A percentile compares a stretch with the other conserved stretches of the same genome.
Conservation (phyloP, 1,140 invertebrate genomes). For the Drosophila virilis region DNA sequence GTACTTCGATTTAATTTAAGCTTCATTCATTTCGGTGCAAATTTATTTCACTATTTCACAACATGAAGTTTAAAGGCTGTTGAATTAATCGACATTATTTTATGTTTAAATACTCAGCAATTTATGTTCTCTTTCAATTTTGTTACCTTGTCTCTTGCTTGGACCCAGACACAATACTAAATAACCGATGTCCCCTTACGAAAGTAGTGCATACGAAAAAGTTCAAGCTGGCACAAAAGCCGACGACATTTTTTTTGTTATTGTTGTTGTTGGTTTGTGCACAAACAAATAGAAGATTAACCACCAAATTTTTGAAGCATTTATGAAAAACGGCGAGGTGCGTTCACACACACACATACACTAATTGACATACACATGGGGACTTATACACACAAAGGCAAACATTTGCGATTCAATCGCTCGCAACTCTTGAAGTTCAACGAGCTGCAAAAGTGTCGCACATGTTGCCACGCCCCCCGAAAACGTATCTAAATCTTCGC, state of each 20-base stretch:
- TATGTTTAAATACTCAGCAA: no score
- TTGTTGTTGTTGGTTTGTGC: conserved; percentile 11
- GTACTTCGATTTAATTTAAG: no score
- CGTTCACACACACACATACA: neutral
- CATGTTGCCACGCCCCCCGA: conserved; percentile 32
- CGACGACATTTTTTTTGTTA: neutral
- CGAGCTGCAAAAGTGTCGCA: conserved; percentile 31
- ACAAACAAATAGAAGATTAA: conserved; percentile 41
- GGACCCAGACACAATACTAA: no score
- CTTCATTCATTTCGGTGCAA: no score
- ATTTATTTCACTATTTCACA: no score
- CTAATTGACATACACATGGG: neutral
- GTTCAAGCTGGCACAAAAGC: conserved; percentile 17
- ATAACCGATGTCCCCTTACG: neutral
- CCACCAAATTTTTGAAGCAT: conserved; percentile 48
- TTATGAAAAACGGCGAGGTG: conserved; percentile 33
- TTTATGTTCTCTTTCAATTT: no score
- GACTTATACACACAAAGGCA: conserved; percentile 10
- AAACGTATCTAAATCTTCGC: neutral
- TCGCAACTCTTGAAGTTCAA: conserved; percentile 43
- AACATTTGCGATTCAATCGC: conserved; percentile 28
- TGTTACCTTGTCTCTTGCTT: no score
- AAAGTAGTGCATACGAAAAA: neutral
- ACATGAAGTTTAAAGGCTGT: no score
- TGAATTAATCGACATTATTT: no score